Evolutionary conservation across 2,797 vertebrate species (phyloP).

Genomic region (Austrolebias charrua): DNA sequence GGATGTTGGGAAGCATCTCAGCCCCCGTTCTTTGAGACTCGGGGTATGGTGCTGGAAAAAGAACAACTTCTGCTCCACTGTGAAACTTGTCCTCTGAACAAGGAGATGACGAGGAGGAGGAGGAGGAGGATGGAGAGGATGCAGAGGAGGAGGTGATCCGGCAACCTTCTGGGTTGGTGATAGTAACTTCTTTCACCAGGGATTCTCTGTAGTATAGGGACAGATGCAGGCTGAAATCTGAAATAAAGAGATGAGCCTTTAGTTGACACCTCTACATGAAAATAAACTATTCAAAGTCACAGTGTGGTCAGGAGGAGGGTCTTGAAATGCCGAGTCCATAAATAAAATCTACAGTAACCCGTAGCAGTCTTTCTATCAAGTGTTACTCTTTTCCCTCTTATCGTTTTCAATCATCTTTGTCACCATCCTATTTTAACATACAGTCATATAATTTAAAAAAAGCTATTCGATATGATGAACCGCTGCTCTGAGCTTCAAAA

Average conservation of each 20-base stretch:
- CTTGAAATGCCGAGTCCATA: not conserved
- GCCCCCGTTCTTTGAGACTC: constrained; percentile 91
- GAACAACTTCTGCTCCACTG: constrained; percentile 84
- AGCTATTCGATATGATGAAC: not conserved
- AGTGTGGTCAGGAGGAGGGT: not conserved
- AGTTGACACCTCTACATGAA: not conserved
- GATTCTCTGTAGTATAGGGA: constrained; percentile 93
- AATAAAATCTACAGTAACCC: not conserved
- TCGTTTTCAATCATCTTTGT: constrained; percentile 4
- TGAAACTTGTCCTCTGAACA: constrained; percentile 77
- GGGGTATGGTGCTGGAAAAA: constrained; percentile 93
- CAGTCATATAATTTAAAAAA: constrained; percentile 5
- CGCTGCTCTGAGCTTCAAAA: constrained; percentile 35
- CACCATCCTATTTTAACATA: not conserved
- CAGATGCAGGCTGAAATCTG: constrained; percentile 92
- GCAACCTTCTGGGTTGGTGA: constrained; percentile 89
- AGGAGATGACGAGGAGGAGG: constrained; percentile 82
- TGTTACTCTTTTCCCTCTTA: constrained; percentile 2
- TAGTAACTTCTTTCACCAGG: constrained; percentile 92
- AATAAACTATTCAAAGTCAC: not conserved
- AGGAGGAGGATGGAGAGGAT: constrained; percentile 67
- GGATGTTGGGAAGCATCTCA: constrained; percentile 87
- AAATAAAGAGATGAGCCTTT: constrained; percentile 20
- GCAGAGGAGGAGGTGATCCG: constrained; percentile 84
- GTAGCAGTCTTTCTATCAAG: not conserved